Percentiles rank a stretch among this genome's conserved stretches.
These are phyloP conservation scores for Diacarnus erythraeanus DNA, from an alignment of 37 sponge, comb jelly and placozoan genomes.

Conservation along the genomic window DNA sequence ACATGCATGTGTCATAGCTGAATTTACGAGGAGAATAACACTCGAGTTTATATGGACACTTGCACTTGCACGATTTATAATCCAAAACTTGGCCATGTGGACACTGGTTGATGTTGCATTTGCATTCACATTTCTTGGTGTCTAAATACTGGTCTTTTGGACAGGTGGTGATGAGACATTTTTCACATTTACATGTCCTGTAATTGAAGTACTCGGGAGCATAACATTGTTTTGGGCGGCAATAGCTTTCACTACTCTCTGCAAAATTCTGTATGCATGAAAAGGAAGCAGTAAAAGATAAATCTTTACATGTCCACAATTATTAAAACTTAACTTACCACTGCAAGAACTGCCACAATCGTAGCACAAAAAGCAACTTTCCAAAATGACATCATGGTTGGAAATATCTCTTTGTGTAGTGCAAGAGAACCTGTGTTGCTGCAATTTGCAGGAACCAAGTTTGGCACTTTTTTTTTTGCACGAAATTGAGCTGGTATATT, in stretches of 20 bases:
- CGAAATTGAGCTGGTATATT: too few relatives aligned
- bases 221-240: background rate
- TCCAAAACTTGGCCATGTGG: conserved; percentile 11
- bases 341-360: background rate
- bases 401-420: too few relatives aligned
- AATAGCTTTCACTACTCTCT: background rate
- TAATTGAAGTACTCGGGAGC: background rate
- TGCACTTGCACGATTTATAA: too few relatives aligned
- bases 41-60: too few relatives aligned
- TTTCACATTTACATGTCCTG: background rate
- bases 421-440: too few relatives aligned
- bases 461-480: too few relatives aligned
- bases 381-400: too few relatives aligned
- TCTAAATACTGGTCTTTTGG: conserved; percentile 5
- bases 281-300: too few relatives aligned
- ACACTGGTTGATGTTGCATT: conserved; percentile 2
- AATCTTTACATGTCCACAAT: too few relatives aligned
- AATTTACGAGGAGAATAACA: too few relatives aligned
- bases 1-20: too few relatives aligned
- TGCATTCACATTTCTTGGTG: conserved; percentile 23
- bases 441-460: too few relatives aligned
- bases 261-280: background rate
- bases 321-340: conserved; percentile 5
- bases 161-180: background rate
- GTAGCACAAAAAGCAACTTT: background rate